These are phyloP conservation scores for Mobula birostris DNA, from an alignment of 2,113 vertebrate species.

Conservation along the genomic window DNA sequence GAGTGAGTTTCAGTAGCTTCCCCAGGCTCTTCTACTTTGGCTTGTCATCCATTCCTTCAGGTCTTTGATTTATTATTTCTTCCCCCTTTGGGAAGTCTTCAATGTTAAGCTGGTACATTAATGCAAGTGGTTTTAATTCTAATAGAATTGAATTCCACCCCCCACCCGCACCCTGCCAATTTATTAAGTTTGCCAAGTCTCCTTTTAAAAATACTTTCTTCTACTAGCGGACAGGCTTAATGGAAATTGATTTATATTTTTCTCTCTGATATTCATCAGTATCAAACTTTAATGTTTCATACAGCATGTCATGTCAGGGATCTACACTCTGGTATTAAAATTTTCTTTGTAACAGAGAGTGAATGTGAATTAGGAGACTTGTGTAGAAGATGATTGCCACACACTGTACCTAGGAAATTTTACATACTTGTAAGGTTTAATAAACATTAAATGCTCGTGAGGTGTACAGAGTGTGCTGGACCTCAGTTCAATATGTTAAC, in stretches of 20 bases:
- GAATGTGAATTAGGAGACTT: background rate
- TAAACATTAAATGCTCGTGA: background rate
- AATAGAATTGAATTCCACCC: background rate
- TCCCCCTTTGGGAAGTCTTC: background rate
- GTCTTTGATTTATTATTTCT: background rate
- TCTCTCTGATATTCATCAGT: background rate
- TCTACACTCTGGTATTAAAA: background rate
- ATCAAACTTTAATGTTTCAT: background rate
- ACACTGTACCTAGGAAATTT: background rate
- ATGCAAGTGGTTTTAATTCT: background rate
- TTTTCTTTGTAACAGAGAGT: background rate
- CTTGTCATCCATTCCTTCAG: background rate
- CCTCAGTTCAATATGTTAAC: background rate
- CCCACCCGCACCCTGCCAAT: background rate
- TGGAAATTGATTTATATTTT: background rate
- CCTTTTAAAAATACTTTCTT: background rate
- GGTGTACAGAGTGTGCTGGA: background rate
- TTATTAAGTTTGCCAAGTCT: background rate
- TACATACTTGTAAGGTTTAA: background rate
- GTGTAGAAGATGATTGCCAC: background rate
- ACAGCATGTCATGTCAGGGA: background rate
- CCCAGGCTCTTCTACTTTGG: background rate
- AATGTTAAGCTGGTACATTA: background rate
- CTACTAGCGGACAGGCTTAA: background rate
- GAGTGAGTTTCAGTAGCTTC: background rate